Conservation (phyloP, 2,888 invertebrate species). For the Priapulus caudatus region DNA sequence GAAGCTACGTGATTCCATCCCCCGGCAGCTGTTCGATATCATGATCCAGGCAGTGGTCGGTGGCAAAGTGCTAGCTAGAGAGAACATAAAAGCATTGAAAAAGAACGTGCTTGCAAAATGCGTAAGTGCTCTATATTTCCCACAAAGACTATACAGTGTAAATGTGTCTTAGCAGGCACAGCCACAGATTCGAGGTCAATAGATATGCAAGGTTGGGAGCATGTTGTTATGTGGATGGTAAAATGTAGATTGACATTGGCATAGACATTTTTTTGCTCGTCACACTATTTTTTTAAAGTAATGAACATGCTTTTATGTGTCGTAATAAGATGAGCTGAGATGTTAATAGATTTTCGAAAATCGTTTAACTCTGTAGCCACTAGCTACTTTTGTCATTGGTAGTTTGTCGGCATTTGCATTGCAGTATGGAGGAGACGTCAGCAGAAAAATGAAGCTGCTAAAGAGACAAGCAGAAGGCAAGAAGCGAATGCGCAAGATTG, state of each 20-base stretch:
- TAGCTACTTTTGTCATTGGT: conserved; percentile 1
- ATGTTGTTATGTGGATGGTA: too few relatives aligned
- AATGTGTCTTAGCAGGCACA: too few relatives aligned
- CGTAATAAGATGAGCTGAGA: too few relatives aligned
- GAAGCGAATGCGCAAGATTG: conserved; percentile 77
- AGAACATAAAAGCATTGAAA: conserved; percentile 68
- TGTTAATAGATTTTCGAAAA: too few relatives aligned
- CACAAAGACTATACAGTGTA: too few relatives aligned
- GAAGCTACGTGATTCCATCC: conserved; percentile 69
- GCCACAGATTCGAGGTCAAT: too few relatives aligned
- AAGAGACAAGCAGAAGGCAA: conserved; percentile 85
- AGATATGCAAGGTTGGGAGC: too few relatives aligned
- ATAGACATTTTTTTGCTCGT: too few relatives aligned
- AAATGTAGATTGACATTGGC: too few relatives aligned
- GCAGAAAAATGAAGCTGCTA: conserved; percentile 73
- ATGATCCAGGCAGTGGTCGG: conserved; percentile 72
- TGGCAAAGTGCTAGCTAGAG: conserved; percentile 66
- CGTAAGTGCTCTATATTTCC: too few relatives aligned
- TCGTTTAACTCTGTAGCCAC: conserved; percentile 3
- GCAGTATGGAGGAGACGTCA: conserved; percentile 76
- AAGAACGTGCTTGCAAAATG: conserved; percentile 90
- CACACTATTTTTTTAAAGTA: too few relatives aligned
- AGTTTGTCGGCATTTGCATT: conserved; percentile 16
- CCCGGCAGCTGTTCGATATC: conserved; percentile 68
- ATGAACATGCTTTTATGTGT: too few relatives aligned